Evolutionary conservation across 2,797 vertebrate species (phyloP).

Genomic region (Chrosomus eos): DNA sequence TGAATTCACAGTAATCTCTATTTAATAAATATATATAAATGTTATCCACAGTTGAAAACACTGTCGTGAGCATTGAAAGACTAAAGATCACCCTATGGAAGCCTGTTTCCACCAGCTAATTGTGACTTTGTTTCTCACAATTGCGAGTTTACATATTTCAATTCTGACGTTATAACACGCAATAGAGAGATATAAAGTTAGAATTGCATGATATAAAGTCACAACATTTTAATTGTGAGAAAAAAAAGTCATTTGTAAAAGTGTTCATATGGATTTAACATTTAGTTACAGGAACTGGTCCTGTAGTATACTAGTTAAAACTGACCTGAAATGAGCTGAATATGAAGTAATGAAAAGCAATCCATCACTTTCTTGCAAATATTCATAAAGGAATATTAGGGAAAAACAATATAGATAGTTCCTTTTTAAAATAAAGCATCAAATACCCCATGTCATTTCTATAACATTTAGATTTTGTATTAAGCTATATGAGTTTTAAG

Average conservation of each 20-base stretch:
- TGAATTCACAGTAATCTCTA: neutral
- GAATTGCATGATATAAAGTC: too few species aligned
- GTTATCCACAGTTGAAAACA: constrained; percentile 26
- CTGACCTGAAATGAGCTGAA: neutral
- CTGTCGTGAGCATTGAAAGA: neutral
- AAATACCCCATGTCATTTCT: neutral
- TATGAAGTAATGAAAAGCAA: neutral
- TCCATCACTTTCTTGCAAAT: neutral
- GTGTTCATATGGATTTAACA: constrained; percentile 11
- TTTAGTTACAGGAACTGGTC: neutral
- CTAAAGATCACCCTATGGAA: neutral
- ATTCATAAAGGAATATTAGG: neutral
- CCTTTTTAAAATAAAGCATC: neutral
- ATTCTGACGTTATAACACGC: too few species aligned
- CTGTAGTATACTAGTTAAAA: neutral
- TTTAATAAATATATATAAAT: neutral
- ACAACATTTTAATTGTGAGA: too few species aligned
- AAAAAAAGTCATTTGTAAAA: neutral
- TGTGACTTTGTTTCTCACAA: too few species aligned
- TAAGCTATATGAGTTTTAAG: neutral
- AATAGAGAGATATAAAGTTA: too few species aligned
- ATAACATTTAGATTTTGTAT: neutral
- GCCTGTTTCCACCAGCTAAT: too few species aligned
- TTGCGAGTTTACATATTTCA: too few species aligned
- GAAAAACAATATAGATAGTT: neutral